phyloP scores from a whole-genome alignment of 1,140 invertebrate species.

The Antheraea mylitta region DNA sequence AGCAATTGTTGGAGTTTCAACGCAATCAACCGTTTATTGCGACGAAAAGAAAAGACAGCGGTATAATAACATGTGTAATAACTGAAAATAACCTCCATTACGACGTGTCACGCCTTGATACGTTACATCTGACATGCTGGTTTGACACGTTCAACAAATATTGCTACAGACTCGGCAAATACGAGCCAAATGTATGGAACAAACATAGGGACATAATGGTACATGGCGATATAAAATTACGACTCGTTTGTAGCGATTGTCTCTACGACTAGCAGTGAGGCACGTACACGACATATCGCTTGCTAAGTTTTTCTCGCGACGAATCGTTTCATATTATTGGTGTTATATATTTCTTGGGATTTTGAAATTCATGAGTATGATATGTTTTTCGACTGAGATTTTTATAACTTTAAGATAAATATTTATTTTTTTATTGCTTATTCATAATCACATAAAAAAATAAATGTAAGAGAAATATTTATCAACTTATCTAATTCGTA shows the following conservation, averaged over 20 bases:
- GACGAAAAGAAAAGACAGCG: constrained; percentile 55
- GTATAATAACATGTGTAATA: constrained; percentile 72
- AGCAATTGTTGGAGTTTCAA: constrained; percentile 44
- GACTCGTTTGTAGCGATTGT: constrained; percentile 51
- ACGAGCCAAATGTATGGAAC: constrained; percentile 53
- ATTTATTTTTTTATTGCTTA: too few relatives aligned
- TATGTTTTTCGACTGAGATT: too few relatives aligned
- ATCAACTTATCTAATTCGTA: too few relatives aligned
- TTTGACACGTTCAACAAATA: constrained; percentile 74
- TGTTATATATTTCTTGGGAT: constrained; percentile 4
- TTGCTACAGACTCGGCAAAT: constrained; percentile 70
- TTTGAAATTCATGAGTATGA: not conserved
- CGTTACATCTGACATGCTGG: constrained; percentile 58
- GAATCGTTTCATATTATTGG: constrained; percentile 24
- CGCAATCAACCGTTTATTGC: constrained; percentile 70
- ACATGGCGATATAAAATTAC: constrained; percentile 64
- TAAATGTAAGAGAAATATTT: too few relatives aligned
- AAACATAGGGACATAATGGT: constrained; percentile 56
- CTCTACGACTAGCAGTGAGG: constrained; percentile 34
- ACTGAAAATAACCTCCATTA: constrained; percentile 48
- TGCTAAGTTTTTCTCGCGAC: constrained; percentile 32
- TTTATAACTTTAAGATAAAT: too few relatives aligned
- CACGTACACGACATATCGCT: constrained; percentile 53
- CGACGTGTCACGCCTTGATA: constrained; percentile 70
- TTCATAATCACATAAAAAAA: too few relatives aligned